Evolutionary conservation across 2,113 vertebrate species (phyloP), one percentile per base, ranked within the genome.

Genomic region (Passer montanus): DNA sequence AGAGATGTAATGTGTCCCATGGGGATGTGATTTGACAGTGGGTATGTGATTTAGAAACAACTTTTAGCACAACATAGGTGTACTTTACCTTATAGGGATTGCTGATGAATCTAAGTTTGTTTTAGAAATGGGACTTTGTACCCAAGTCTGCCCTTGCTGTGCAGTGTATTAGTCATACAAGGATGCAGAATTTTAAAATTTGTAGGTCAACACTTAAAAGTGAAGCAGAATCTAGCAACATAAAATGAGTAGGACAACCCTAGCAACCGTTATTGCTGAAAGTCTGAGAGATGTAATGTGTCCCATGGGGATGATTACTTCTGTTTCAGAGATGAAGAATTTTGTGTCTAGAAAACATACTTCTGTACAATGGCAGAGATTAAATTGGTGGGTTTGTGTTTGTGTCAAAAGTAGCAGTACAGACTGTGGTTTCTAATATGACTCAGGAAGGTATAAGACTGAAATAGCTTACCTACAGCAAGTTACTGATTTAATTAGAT

Each of bases 81-180:
- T 84, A 27, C 69, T 84, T 90, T 55, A 30, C 33, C 11, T 44
- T 90, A 15, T 3, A 23, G 41, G 35, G 39, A 13, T 62, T 91
- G n/a, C 59, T 37, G 20, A 20, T 69, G 63, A 67, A 60, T 87
- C 39, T 82, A 31, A 68, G 50, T 84, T 87, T 89, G 60, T 23
- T 86, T 85, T 67, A 70, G 46, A 87, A 58, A 33, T 56, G 28
- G 50, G 67, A 78, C 73, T 87, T 96, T 91, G 82, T 91, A 90
- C 81, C 60, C 20, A 37, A 31, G 17, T 56, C 41, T 90, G 78
- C 55, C 67, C 35, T 90, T 90, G 68, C 37, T 19, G 0, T 37
- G 60, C 43, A 58, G 50, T 24, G 13, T 43, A 14, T 87, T 90
- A 85, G 76, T 90, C 82, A 94, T 35, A 66, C 41, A n/a, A 19